phyloP scores from a whole-genome alignment of 2,113 vertebrate species.

The Myanophis thanlyinensis region DNA sequence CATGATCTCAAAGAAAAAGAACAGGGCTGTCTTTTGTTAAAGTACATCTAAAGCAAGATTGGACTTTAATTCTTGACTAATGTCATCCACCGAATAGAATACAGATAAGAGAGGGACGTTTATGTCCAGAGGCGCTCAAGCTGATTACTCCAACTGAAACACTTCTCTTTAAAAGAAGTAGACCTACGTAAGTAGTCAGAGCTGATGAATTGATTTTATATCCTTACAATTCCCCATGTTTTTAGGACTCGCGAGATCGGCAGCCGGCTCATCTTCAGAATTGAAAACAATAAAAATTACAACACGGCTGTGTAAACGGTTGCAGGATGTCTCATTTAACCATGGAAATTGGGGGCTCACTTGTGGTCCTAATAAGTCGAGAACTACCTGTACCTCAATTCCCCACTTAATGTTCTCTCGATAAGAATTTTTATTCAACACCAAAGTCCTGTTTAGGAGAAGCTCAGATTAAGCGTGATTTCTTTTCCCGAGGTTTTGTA shows the following conservation, averaged over 20 bases:
- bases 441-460: background rate
- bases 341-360: background rate
- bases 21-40: background rate
- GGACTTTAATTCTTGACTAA: background rate
- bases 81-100: background rate
- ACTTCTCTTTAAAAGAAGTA: background rate
- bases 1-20: too few relatives aligned
- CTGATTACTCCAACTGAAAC: background rate
- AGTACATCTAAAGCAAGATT: background rate
- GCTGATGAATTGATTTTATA: background rate
- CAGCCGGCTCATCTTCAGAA: background rate
- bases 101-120: too few relatives aligned
- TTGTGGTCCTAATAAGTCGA: background rate
- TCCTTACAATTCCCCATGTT: background rate
- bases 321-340: background rate
- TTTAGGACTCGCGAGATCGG: background rate
- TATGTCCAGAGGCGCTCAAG: background rate
- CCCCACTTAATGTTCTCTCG: background rate
- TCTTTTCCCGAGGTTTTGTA: background rate
- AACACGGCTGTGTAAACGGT: background rate
- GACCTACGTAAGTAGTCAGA: background rate
- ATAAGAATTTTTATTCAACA: background rate
- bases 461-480: background rate
- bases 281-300: background rate
- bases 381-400: background rate